phyloP scores from a whole-genome alignment of 2,113 vertebrate species.

The Trochalopteron elliotii region DNA sequence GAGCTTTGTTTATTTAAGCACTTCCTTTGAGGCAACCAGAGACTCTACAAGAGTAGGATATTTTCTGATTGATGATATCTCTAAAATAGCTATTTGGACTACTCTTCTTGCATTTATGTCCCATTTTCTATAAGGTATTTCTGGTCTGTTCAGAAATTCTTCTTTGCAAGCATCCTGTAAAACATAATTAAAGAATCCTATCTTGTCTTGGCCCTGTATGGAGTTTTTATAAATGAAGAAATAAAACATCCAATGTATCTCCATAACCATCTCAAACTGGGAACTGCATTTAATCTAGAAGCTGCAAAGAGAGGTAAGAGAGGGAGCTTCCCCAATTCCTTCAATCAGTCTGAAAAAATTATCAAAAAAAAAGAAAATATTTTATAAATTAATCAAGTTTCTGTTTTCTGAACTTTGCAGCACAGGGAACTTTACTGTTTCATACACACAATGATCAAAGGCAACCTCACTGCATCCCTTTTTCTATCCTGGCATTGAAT shows the following conservation, averaged over 20 bases:
- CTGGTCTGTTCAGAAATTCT: constrained; percentile 9
- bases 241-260: background rate
- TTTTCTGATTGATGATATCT: constrained; percentile 36
- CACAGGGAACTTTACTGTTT: background rate
- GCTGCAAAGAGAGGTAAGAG: background rate
- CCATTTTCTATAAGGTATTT: constrained; percentile 12
- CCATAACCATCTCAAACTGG: background rate
- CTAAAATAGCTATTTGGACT: constrained; percentile 8
- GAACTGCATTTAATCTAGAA: background rate
- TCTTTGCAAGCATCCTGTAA: constrained; percentile 24
- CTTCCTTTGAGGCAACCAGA: background rate
- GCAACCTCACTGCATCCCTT: background rate
- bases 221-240: background rate
- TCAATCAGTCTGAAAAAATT: background rate
- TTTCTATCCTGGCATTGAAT: background rate
- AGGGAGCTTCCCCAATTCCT: background rate
- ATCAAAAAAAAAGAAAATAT: background rate
- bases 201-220: background rate
- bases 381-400: background rate
- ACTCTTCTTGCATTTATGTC: background rate
- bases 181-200: constrained; percentile 14
- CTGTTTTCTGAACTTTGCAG: background rate
- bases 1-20: background rate
- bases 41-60: background rate
- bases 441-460: background rate